Conservation (phyloP, 2,888 invertebrate species). For the Tenodera sinensis region DNA sequence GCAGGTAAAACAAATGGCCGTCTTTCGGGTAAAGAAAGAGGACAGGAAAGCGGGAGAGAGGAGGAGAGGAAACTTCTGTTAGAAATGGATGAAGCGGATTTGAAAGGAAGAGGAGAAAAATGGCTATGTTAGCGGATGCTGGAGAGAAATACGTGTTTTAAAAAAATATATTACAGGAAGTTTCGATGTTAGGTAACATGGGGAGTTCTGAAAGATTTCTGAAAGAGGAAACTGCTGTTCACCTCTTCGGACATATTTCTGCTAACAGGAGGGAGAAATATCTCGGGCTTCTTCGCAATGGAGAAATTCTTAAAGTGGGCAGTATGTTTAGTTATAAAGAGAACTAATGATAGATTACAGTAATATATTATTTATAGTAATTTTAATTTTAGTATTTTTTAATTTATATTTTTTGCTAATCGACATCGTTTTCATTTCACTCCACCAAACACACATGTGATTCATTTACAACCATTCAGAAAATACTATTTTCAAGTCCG, state of each 20-base stretch:
- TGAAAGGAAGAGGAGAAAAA: conserved; percentile 1
- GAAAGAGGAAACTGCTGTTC: not conserved
- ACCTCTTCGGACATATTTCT: not conserved
- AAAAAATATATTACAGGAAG: not conserved
- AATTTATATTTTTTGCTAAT: too few relatives aligned
- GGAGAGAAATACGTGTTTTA: not conserved
- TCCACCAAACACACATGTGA: too few relatives aligned
- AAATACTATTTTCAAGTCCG: too few relatives aligned
- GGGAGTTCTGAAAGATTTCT: not conserved
- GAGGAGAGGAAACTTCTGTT: not conserved
- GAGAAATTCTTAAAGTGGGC: too few relatives aligned
- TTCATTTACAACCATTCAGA: too few relatives aligned
- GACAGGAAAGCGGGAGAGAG: not conserved
- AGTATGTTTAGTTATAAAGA: too few relatives aligned
- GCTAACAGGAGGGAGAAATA: not conserved
- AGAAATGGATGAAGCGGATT: conserved; percentile 24
- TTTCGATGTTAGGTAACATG: not conserved
- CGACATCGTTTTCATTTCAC: too few relatives aligned
- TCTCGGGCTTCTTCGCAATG: too few relatives aligned
- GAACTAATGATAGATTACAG: too few relatives aligned
- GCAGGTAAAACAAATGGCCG: conserved; percentile 30
- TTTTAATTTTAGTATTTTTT: too few relatives aligned
- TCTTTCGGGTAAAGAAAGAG: conserved; percentile 16
- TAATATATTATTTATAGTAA: too few relatives aligned
- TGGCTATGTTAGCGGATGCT: not conserved